These are phyloP conservation scores for Alca torda DNA, from an alignment of 2,797 vertebrate species.

Conservation along the genomic window DNA sequence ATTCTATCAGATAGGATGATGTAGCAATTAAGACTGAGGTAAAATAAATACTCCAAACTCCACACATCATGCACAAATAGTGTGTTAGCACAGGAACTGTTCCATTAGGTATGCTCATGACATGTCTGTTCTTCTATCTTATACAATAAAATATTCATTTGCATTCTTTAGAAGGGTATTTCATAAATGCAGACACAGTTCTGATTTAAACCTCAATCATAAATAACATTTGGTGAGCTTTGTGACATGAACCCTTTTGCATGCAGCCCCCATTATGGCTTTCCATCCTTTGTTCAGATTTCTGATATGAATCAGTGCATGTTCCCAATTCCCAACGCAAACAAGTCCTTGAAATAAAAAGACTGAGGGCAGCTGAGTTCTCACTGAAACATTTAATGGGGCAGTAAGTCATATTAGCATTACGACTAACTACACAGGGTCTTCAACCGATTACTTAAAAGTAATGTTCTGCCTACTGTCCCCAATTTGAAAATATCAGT, in stretches of 20 bases:
- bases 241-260: not conserved
- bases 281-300: not conserved
- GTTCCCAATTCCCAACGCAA: not conserved
- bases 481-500: not conserved
- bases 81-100: not conserved
- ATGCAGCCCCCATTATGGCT: not conserved
- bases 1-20: not conserved
- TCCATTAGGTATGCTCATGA: not conserved
- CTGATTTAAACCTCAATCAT: not conserved
- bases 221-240: not conserved
- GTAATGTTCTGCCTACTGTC: not conserved
- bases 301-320: accelerated
- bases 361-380: not conserved
- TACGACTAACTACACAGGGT: not conserved
- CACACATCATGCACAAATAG: not conserved
- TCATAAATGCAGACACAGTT: not conserved
- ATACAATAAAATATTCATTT: not conserved
- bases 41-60: not conserved
- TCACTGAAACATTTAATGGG: not conserved
- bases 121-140: not conserved
- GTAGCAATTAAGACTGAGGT: not conserved
- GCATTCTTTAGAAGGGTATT: not conserved
- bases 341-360: not conserved
- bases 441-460: not conserved
- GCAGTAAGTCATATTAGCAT: not conserved